A percentile compares a stretch with the other conserved stretches of the same genome.
These are phyloP conservation scores for Scaptomyza cyrtandrae DNA, from an alignment of 2,888 invertebrate genomes.

Conservation along the genomic window DNA sequence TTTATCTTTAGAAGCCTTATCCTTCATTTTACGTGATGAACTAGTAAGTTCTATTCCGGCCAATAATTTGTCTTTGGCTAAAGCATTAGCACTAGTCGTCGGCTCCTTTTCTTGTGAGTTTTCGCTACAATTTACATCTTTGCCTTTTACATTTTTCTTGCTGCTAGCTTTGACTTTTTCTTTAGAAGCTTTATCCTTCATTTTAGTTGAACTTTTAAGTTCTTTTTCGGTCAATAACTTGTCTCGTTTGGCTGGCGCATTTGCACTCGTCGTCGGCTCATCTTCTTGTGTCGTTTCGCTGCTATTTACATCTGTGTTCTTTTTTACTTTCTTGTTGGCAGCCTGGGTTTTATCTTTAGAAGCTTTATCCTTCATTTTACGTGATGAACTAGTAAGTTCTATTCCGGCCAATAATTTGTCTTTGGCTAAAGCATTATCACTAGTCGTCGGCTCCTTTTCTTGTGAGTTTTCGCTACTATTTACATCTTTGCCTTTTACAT, in stretches of 20 bases:
- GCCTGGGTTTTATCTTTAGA: no score
- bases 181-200: not conserved
- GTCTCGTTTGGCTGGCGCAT: not conserved
- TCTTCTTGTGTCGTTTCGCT: not conserved
- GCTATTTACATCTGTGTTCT: not conserved
- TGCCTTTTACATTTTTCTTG: not conserved
- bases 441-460: conserved; percentile 2
- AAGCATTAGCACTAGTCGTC: not conserved
- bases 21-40: not conserved
- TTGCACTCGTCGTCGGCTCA: not conserved
- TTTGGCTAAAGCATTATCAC: not conserved
- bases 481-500: no score
- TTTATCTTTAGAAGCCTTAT: not conserved
- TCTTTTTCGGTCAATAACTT: not conserved
- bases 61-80: not conserved
- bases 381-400: not conserved
- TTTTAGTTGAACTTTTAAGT: not conserved
- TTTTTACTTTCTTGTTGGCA: not conserved
- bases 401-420: not conserved
- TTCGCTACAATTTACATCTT: no score
- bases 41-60: not conserved
- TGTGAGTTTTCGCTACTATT: not conserved
- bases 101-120: no score
- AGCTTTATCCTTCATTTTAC: not conserved
- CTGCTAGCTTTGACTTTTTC: not conserved